phyloP scores from a whole-genome alignment of 1,140 invertebrate genomes.

The Caerostris darwini region DNA sequence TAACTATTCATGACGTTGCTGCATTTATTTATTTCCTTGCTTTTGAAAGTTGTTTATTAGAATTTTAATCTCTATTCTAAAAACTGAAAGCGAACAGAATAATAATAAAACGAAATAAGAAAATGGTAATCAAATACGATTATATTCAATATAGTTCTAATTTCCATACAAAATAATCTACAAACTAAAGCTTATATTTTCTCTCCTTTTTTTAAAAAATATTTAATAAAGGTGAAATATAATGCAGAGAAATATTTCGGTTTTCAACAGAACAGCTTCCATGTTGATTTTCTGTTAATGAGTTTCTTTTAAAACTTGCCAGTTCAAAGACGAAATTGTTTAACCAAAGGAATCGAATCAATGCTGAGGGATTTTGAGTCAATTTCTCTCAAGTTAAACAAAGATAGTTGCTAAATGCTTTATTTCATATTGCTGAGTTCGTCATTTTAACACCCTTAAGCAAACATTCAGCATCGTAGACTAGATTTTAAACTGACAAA shows the following conservation, averaged over 20 bases:
- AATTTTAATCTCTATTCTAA: not conserved
- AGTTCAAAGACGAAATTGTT: slow-evolving; percentile 10
- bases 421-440: not conserved
- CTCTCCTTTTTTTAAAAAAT: not conserved
- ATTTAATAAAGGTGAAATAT: not conserved
- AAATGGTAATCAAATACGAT: slow-evolving; percentile 1
- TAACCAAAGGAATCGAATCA: slow-evolving; percentile 6
- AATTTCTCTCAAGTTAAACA: not conserved
- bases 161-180: not conserved
- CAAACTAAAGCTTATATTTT: not conserved
- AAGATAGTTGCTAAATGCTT: not conserved
- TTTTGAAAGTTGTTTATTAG: not conserved
- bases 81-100: not conserved
- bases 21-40: not conserved
- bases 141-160: not conserved
- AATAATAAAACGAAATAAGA: not conserved
- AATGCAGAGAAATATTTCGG: not conserved
- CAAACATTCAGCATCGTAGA: too few relatives aligned
- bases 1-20: not conserved
- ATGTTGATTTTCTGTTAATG: not conserved
- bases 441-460: too few relatives aligned
- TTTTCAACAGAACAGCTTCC: not conserved
- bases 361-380: not conserved
- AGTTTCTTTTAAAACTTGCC: not conserved
- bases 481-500: too few relatives aligned